Conservation (phyloP, 2,888 invertebrate genomes). For the Glaucopsyche alexis region DNA sequence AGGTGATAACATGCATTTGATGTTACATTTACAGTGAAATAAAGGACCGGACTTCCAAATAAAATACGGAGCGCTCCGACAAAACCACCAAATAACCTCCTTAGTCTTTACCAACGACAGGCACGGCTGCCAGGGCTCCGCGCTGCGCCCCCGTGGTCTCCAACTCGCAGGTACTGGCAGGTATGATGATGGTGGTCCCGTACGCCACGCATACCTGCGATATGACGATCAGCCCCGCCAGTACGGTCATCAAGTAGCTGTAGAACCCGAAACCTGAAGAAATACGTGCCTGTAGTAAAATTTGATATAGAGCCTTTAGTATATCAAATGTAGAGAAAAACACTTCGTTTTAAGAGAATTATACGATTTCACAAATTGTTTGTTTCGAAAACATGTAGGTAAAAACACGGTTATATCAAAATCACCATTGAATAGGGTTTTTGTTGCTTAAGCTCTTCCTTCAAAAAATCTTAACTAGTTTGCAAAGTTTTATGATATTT, state of each 20-base stretch:
- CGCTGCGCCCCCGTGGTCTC: slow-evolving; percentile 57
- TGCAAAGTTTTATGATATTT: no score
- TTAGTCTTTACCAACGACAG: slow-evolving; percentile 42
- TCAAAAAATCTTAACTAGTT: not conserved
- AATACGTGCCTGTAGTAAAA: not conserved
- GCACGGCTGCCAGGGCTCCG: slow-evolving; percentile 51
- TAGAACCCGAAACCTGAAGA: slow-evolving; percentile 46
- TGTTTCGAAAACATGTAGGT: not conserved
- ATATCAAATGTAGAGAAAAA: not conserved
- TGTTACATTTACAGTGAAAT: no score
- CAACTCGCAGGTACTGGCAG: slow-evolving; percentile 66
- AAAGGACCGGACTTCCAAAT: no score
- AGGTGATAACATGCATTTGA: no score
- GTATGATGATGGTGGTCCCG: slow-evolving; percentile 57
- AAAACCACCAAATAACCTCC: no score
- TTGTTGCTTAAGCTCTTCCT: not conserved
- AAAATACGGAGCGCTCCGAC: no score
- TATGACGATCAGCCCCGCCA: slow-evolving; percentile 53
- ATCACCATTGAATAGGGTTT: not conserved
- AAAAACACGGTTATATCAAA: not conserved
- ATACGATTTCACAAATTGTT: not conserved
- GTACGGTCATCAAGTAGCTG: slow-evolving; percentile 49
- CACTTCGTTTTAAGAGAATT: not conserved
- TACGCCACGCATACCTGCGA: slow-evolving; percentile 55
- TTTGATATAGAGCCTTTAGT: not conserved